Percentiles rank a stretch among this genome's conserved stretches.
phyloP scores from a whole-genome alignment of 2,113 vertebrate species.

The Platycercus adscitus region DNA sequence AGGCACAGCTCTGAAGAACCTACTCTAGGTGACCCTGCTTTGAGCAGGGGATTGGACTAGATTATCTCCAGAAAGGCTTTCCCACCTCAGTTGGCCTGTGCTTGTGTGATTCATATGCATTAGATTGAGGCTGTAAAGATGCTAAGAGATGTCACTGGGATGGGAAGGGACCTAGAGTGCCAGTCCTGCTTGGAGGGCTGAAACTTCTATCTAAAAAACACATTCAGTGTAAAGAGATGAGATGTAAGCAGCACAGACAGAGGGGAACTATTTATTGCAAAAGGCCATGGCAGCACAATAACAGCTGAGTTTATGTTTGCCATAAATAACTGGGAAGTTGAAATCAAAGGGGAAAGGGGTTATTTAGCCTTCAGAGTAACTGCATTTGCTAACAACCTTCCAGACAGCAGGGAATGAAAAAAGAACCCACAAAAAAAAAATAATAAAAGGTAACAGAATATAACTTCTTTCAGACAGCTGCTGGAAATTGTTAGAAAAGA shows the following conservation, averaged over 20 bases:
- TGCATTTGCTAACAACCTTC: not conserved
- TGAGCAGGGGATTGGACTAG: not conserved
- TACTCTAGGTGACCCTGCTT: not conserved
- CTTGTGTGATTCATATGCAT: not conserved
- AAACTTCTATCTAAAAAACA: not conserved
- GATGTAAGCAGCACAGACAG: not conserved
- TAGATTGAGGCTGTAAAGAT: not conserved
- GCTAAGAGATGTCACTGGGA: not conserved
- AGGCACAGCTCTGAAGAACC: not conserved
- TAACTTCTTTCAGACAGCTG: not conserved
- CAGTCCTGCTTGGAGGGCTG: not conserved
- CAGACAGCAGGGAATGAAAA: not conserved
- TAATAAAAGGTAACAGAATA: not conserved
- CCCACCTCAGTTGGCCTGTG: not conserved
- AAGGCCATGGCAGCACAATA: not conserved
- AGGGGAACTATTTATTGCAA: not conserved
- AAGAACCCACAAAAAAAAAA: too few species aligned
- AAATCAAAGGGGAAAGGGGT: not conserved
- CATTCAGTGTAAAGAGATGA: not conserved
- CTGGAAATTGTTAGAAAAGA: not conserved
- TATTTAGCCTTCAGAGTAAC: not conserved
- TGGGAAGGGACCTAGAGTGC: not conserved
- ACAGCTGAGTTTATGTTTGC: not conserved
- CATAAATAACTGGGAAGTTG: slow-evolving; percentile 1
- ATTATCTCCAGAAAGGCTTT: not conserved